Conservation (phyloP, 2,113 vertebrate genomes). For the Trematocara marginatum region DNA sequence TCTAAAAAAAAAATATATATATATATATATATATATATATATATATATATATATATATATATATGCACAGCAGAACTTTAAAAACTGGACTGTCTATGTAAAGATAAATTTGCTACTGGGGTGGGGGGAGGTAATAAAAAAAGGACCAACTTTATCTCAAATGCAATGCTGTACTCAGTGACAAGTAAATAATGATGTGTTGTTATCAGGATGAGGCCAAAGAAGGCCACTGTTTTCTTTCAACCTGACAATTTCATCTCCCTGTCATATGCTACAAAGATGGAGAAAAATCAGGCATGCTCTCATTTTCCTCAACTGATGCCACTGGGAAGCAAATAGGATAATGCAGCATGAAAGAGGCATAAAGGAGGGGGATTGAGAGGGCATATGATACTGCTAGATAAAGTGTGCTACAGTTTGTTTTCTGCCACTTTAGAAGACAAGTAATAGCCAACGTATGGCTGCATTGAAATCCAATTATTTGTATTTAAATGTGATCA, state of each 20-base stretch:
- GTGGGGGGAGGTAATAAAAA: background rate
- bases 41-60: background rate
- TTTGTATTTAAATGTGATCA: background rate
- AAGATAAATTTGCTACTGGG: constrained; percentile 6
- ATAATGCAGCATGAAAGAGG: background rate
- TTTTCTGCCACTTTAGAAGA: background rate
- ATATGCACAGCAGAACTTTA: background rate
- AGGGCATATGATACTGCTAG: background rate
- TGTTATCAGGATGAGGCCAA: constrained; percentile 30
- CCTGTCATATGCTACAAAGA: constrained; percentile 25
- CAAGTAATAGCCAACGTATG: background rate
- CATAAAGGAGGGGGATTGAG: background rate
- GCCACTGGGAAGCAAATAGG: background rate
- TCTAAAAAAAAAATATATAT: no score
- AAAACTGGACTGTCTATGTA: constrained; percentile 2
- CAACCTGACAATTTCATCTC: constrained; percentile 35
- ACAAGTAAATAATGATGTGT: constrained; percentile 50
- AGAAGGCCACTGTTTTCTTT: constrained; percentile 28
- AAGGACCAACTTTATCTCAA: constrained; percentile 24
- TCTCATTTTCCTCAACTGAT: background rate
- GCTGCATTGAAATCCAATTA: background rate
- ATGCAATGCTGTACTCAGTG: constrained; percentile 10
- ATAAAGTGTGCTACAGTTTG: background rate
- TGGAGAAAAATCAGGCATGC: constrained; percentile 6
- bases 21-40: background rate